phyloP scores from a whole-genome alignment of 2,888 invertebrate genomes.

The Athripsodes cinereus region DNA sequence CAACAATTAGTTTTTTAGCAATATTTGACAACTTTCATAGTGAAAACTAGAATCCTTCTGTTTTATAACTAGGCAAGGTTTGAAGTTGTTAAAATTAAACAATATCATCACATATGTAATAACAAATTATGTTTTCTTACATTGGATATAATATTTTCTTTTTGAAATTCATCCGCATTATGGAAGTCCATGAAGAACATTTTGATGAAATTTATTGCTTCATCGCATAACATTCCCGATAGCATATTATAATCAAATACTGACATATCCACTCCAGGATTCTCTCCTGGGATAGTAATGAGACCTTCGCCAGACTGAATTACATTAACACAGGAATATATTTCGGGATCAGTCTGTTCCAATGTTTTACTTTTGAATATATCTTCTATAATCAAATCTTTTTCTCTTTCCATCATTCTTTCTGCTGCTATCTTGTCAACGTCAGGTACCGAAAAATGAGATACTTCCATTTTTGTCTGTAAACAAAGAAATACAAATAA shows the following conservation, averaged over 20 bases:
- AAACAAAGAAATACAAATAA: not conserved
- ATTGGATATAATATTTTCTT: not conserved
- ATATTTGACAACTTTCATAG: too few species aligned
- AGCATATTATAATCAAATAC: constrained; percentile 1
- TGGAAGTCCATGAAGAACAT: constrained; percentile 8
- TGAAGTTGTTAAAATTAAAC: too few species aligned
- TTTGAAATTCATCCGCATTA: not conserved
- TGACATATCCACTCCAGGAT: constrained; percentile 15
- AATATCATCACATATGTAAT: too few species aligned
- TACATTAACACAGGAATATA: constrained; percentile 10
- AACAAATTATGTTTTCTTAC: not conserved
- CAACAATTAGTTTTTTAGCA: too few species aligned
- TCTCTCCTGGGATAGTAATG: constrained; percentile 13
- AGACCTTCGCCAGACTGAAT: constrained; percentile 1
- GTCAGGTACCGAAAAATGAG: constrained; percentile 7
- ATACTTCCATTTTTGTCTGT: not conserved
- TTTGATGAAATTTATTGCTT: constrained; percentile 4
- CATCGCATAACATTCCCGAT: constrained; percentile 1
- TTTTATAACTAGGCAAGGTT: too few species aligned
- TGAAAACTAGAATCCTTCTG: too few species aligned
- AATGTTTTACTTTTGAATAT: constrained; percentile 4
- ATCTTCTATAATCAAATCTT: constrained; percentile 4
- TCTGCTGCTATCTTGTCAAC: constrained; percentile 10
- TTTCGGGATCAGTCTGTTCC: constrained; percentile 1
- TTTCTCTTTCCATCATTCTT: constrained; percentile 4